These are phyloP conservation scores for Cyphomyrus discorhynchus DNA, from an alignment of 2,113 vertebrate genomes.

Conservation along the genomic window DNA sequence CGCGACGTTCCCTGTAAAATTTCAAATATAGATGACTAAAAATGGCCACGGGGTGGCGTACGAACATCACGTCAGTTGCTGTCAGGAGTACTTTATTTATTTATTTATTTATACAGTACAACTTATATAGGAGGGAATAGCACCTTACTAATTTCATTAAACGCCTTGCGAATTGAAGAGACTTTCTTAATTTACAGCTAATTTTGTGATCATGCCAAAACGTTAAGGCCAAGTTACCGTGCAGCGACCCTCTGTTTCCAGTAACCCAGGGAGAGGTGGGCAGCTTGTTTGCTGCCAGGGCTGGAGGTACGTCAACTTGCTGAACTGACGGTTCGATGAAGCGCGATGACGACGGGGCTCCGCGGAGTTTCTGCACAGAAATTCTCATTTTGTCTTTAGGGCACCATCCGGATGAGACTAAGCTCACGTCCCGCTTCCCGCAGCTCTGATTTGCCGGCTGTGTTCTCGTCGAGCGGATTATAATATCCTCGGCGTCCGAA, in stretches of 20 bases:
- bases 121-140: not conserved
- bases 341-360: constrained; percentile 28
- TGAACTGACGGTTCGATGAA: not conserved
- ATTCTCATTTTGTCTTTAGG: constrained; percentile 27
- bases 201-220: not conserved
- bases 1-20: not conserved
- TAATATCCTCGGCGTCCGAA: constrained; percentile 44
- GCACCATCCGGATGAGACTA: not conserved
- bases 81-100: not conserved
- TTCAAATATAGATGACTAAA: not conserved
- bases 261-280: not conserved
- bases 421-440: not conserved
- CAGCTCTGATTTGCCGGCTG: not conserved
- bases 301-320: constrained; percentile 15
- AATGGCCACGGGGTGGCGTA: constrained; percentile 8
- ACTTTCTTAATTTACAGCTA: not conserved
- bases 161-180: not conserved
- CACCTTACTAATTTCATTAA: not conserved
- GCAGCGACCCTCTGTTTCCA: not conserved
- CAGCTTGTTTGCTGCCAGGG: constrained; percentile 28
- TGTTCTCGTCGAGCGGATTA: constrained; percentile 43
- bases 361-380: constrained; percentile 47
- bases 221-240: not conserved
- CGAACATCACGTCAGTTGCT: not conserved
- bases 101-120: not conserved